Evolutionary conservation across 2,797 vertebrate species (phyloP).

Genomic region (Masticophis lateralis): DNA sequence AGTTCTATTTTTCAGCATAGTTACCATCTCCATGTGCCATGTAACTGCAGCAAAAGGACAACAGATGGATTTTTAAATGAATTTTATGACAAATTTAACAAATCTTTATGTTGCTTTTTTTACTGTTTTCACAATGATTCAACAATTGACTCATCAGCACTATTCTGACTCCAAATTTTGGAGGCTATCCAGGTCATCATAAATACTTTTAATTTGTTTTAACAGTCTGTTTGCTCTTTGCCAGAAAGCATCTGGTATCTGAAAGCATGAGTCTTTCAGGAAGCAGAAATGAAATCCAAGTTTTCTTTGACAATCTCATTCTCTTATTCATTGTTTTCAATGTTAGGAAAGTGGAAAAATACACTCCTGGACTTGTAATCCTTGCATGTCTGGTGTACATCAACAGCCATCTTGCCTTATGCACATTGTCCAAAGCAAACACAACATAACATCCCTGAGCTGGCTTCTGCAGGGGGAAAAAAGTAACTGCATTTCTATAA

Average conservation of each 20-base stretch:
- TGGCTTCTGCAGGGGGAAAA: background rate
- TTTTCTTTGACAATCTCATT: background rate
- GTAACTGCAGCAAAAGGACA: background rate
- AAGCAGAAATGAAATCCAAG: background rate
- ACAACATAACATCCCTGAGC: background rate
- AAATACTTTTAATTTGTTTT: background rate
- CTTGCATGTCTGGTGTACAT: background rate
- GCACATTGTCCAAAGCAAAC: background rate
- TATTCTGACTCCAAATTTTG: background rate
- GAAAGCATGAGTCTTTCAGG: background rate
- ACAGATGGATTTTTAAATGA: background rate
- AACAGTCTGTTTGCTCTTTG: background rate
- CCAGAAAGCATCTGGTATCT: background rate
- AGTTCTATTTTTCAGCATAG: background rate
- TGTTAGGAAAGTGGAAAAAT: background rate
- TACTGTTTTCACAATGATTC: background rate
- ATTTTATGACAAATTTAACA: background rate
- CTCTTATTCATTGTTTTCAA: background rate
- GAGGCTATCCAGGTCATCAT: background rate
- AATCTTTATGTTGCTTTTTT: background rate
- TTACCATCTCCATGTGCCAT: background rate
- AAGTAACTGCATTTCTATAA: background rate
- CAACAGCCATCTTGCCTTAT: background rate
- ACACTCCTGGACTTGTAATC: background rate
- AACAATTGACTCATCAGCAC: constrained; percentile 4